Base-by-base conservation (phyloP, 2,797 vertebrate genomes). In the Mormyrus proboscirostris region DNA sequence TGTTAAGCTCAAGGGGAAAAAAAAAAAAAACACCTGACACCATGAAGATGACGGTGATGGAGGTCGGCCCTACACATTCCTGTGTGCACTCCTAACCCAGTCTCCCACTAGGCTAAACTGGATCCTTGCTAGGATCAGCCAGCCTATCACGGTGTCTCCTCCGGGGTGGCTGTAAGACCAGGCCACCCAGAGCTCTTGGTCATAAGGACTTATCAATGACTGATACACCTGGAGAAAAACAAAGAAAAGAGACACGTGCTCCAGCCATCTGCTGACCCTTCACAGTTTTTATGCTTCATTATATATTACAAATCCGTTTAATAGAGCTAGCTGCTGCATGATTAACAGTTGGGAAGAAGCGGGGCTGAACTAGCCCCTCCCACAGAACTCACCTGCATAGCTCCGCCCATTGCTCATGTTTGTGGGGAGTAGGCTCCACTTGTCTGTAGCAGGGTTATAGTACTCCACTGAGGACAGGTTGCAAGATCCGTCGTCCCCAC, bases 341-440 rank as follows among this genome's bases (percentile, higher is more conserved):
- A 25, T 51, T 7, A 12, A 50, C 22, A 25, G 8, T 4, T 25
- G 5, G 83, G 49, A 47, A 14, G n/a, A 14, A 85, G 4, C 47
- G 2, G 44, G 83, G 79, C 79, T 83, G 44, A 19, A 50, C 1
- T 22, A 25, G 82, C 47, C 82, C 49, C 82, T 50, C 82, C n/a
- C 47, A 85, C 85, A 57, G 50, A 6, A 9, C 90, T 94, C 88
- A 97, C 98, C 98, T 91, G 98, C 98, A 0, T 99, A 99, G 95
- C 98, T 99, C 90, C 98, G 96, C 41, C 98, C 98, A 0, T 98
- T 99, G 95, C 97, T 97, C 98, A 99, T 99, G 94, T 98, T 99
- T 88, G 96, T 98, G 10, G 98, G 98, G 62, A 99, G 93, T 86
- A 99, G 95, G 0, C 97, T 98, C 98, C 98, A 99, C 89, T 97